Percentiles rank a stretch among this genome's conserved stretches.
phyloP scores from a whole-genome alignment of 1,140 invertebrate genomes.

The Contarinia nasturtii region DNA sequence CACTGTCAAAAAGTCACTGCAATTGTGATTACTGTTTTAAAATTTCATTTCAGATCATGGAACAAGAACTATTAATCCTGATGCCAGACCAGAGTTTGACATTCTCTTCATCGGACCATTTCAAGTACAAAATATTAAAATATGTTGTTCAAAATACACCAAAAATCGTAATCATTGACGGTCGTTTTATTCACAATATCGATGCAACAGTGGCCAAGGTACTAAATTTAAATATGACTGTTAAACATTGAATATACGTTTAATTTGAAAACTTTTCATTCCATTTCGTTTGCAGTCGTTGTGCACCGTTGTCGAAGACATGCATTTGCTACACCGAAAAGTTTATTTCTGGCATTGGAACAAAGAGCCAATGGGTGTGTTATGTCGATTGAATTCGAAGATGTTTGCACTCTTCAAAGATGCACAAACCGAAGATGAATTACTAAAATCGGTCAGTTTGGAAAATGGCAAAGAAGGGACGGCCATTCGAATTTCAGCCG shows the following conservation, averaged over 20 bases:
- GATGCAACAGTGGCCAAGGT: constrained; percentile 43
- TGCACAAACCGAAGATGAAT: not conserved
- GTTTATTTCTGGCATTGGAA: constrained; percentile 23
- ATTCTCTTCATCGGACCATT: constrained; percentile 18
- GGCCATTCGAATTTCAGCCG: not conserved
- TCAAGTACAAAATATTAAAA: constrained; percentile 14
- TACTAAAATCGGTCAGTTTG: not conserved
- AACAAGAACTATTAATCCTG: not conserved
- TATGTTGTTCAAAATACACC: constrained; percentile 7
- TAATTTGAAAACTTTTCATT: not conserved
- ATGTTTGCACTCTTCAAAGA: constrained; percentile 2
- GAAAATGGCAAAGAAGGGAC: not conserved
- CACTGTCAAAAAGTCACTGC: no score
- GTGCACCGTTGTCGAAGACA: constrained; percentile 14
- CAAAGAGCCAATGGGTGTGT: constrained; percentile 15
- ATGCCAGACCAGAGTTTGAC: constrained; percentile 14
- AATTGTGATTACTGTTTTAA: no score
- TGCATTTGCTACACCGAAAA: constrained; percentile 12
- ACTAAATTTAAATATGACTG: constrained; percentile 1
- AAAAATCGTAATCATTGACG: constrained; percentile 34
- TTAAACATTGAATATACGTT: not conserved
- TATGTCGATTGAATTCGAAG: constrained; percentile 15
- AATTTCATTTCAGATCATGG: not conserved
- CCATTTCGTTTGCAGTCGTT: constrained; percentile 11
- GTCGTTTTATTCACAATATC: constrained; percentile 33